These are phyloP conservation scores for Conops quadrifasciatus DNA, from an alignment of 2,888 invertebrate species.

Conservation along the genomic window DNA sequence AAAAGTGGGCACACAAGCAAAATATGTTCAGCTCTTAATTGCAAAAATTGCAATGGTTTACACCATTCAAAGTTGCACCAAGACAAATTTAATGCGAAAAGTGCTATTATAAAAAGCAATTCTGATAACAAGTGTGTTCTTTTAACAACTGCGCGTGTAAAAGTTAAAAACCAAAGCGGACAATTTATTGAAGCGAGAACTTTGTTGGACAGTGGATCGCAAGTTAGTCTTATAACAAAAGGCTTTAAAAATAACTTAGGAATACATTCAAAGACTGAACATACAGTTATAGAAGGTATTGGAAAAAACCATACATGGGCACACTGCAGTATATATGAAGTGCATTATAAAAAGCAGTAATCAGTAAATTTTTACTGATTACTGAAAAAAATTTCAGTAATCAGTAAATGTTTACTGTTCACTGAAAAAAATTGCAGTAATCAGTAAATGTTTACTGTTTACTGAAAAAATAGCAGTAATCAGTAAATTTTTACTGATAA, in stretches of 20 bases:
- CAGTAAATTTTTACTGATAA: too few species aligned
- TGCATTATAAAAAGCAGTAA: too few species aligned
- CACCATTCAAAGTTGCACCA: not conserved
- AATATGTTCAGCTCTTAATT: not conserved
- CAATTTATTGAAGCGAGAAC: conserved; percentile 7
- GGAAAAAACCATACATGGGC: conserved; percentile 2
- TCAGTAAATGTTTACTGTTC: too few species aligned
- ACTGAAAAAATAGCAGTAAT: too few species aligned
- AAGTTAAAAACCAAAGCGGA: not conserved
- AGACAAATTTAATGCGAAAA: not conserved
- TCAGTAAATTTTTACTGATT: too few species aligned
- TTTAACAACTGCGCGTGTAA: conserved; percentile 5
- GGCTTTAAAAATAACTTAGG: conserved; percentile 12
- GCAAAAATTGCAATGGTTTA: conserved; percentile 8
- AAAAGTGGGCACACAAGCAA: not conserved
- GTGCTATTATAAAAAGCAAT: not conserved
- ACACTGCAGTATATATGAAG: too few species aligned
- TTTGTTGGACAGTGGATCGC: conserved; percentile 2
- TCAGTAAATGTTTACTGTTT: too few species aligned
- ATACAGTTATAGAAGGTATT: conserved; percentile 1
- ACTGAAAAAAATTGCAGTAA: too few species aligned
- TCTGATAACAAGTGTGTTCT: not conserved
- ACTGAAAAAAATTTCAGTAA: too few species aligned
- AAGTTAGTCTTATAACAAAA: conserved; percentile 11
- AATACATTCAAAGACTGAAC: conserved; percentile 10